These are phyloP conservation scores for Macaca mulatta DNA, from an alignment of 2,113 vertebrate genomes.

Conservation along the genomic window DNA sequence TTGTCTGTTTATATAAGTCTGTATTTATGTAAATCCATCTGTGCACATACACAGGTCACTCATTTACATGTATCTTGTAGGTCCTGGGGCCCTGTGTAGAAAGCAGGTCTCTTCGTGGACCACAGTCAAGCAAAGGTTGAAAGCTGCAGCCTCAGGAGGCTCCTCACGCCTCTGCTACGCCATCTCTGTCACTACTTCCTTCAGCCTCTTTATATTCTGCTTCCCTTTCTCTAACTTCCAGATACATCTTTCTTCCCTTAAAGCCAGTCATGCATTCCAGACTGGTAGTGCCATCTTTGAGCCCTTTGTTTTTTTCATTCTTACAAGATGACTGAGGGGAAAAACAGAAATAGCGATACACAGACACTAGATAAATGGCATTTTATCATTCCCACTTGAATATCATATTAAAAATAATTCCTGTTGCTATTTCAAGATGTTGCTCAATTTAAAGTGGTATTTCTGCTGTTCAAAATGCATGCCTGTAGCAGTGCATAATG, in stretches of 20 bases:
- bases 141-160: not conserved
- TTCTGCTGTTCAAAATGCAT: not conserved
- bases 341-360: slow-evolving; percentile 33
- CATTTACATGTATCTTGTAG: not conserved
- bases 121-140: not conserved
- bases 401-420: slow-evolving; percentile 15
- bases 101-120: not conserved
- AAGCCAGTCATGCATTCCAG: not conserved
- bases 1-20: not conserved
- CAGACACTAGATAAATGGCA: slow-evolving; percentile 13
- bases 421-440: slow-evolving; percentile 44
- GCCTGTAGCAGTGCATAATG: not conserved
- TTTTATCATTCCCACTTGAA: not conserved
- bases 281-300: not conserved
- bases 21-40: not conserved
- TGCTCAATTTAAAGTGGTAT: not conserved
- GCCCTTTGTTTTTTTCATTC: slow-evolving; percentile 29
- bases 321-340: slow-evolving; percentile 4
- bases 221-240: not conserved
- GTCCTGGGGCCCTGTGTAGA: not conserved
- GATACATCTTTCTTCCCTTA: not conserved
- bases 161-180: too few relatives aligned
- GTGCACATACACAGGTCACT: not conserved
- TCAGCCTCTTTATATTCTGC: not conserved
- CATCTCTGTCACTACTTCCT: not conserved